Percentiles rank a stretch among this genome's conserved stretches.
phyloP scores from a whole-genome alignment of 2,888 invertebrate species.

The Notodonta dromedarius region DNA sequence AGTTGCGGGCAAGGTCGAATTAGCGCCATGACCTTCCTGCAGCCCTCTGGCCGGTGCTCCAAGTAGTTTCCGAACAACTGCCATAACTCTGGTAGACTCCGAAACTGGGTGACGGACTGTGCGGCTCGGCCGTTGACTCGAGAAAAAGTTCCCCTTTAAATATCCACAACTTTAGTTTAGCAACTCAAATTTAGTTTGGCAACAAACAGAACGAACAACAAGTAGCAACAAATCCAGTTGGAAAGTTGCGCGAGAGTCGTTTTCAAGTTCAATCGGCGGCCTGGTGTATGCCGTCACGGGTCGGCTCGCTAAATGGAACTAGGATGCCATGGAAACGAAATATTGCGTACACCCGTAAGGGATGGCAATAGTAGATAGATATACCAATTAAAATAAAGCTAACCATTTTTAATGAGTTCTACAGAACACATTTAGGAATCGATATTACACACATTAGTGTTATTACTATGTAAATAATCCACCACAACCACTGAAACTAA shows the following conservation, averaged over 20 bases:
- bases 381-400: too few species aligned
- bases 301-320: constrained; percentile 5
- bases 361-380: too few species aligned
- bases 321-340: too few species aligned
- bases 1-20: constrained; percentile 81
- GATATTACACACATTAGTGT: too few species aligned
- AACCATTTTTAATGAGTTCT: too few species aligned
- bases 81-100: constrained; percentile 82
- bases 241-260: constrained; percentile 82
- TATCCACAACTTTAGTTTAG: constrained; percentile 83
- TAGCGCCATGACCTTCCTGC: constrained; percentile 81
- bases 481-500: too few species aligned
- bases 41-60: constrained; percentile 75
- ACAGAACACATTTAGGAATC: too few species aligned
- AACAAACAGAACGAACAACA: constrained; percentile 82
- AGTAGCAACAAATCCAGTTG: constrained; percentile 77
- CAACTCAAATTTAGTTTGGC: constrained; percentile 83
- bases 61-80: constrained; percentile 83
- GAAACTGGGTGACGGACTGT: constrained; percentile 83
- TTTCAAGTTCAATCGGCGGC: constrained; percentile 72
- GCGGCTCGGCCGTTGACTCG: constrained; percentile 82
- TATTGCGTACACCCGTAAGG: too few species aligned
- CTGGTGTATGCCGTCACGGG: constrained; percentile 9
- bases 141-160: constrained; percentile 84
- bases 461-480: too few species aligned